Percentiles rank a stretch among this genome's conserved stretches.
Evolutionary conservation across 2,113 vertebrate species (phyloP).

Genomic region (Rhadina sibilatrix): DNA sequence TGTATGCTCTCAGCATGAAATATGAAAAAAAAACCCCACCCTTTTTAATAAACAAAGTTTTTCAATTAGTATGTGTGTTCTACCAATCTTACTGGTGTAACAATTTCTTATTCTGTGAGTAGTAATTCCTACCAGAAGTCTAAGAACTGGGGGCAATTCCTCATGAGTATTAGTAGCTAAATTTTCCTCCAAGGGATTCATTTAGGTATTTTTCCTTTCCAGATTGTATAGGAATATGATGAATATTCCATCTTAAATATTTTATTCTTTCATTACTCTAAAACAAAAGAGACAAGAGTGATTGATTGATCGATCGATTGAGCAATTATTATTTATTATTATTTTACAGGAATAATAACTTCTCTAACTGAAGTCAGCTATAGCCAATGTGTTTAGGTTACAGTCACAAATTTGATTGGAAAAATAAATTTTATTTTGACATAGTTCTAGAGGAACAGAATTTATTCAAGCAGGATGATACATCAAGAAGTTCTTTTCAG

Average conservation of each 20-base stretch:
- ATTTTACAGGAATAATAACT: neutral
- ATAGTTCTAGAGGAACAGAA: neutral
- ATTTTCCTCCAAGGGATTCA: neutral
- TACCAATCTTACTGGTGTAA: neutral
- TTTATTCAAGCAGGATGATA: neutral
- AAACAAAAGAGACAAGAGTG: neutral
- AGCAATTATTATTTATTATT: neutral
- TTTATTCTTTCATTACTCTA: neutral
- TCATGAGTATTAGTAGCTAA: neutral
- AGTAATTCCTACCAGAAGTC: neutral
- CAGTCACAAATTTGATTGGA: neutral
- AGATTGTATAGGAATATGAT: neutral
- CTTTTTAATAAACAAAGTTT: neutral
- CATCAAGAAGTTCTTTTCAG: neutral
- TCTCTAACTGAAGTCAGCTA: neutral
- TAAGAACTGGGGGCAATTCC: neutral
- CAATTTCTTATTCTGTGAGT: neutral
- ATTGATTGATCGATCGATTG: neutral
- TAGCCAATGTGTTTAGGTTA: neutral
- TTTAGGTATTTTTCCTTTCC: neutral
- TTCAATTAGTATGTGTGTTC: neutral
- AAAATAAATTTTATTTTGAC: neutral
- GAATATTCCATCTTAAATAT: neutral
- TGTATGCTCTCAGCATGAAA: neutral
- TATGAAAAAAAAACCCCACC: neutral